Evolutionary conservation across 1,140 invertebrate genomes (phyloP).

Genomic region (Adoxophyes honmai): DNA sequence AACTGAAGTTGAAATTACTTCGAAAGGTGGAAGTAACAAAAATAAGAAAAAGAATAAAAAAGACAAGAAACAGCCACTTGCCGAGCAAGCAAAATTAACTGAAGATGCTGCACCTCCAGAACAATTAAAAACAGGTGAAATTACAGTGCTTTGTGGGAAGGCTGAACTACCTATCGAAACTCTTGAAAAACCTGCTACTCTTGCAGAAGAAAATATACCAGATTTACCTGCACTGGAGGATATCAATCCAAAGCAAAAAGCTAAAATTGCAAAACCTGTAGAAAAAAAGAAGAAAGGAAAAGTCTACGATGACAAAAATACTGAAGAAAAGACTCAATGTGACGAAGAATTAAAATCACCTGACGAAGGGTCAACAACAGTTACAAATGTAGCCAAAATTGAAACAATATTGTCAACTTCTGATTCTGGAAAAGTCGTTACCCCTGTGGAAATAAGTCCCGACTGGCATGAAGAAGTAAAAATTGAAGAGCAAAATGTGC

Average conservation of each 20-base stretch:
- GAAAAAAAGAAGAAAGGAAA: constrained; percentile 48
- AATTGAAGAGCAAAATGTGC: neutral
- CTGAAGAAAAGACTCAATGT: constrained; percentile 5
- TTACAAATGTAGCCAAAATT: neutral
- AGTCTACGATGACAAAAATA: constrained; percentile 18
- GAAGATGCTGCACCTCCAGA: neutral
- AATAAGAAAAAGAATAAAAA: constrained; percentile 43
- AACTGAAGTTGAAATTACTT: neutral
- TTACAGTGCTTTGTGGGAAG: neutral
- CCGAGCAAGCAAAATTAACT: constrained; percentile 11
- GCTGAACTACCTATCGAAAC: neutral
- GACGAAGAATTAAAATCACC: neutral
- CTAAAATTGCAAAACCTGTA: constrained; percentile 59
- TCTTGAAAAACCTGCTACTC: neutral
- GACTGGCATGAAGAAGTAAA: constrained; percentile 12
- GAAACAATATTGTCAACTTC: neutral
- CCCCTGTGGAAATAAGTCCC: neutral
- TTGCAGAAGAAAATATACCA: constrained; percentile 16
- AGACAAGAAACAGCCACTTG: constrained; percentile 31
- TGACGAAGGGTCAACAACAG: constrained; percentile 3
- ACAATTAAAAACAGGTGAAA: neutral
- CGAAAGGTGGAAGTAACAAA: constrained; percentile 22
- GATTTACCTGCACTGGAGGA: too few species aligned
- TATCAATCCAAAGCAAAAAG: constrained; percentile 40
- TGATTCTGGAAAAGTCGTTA: neutral